A percentile compares a stretch with the other conserved stretches of the same genome.
Conservation (phyloP, 2,113 vertebrate species). For the Lepisosteus osseus region DNA sequence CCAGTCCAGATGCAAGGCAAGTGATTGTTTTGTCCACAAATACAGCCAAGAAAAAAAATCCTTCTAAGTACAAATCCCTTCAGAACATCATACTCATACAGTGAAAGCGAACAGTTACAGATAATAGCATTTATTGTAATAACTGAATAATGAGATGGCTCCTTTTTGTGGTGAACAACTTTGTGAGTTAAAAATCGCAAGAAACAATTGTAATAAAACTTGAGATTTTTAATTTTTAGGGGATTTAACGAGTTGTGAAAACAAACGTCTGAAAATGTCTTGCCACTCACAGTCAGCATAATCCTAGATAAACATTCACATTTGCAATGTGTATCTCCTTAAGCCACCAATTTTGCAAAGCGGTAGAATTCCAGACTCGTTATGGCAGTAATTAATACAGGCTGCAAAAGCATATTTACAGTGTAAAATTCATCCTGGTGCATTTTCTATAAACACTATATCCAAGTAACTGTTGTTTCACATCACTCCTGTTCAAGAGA, state of each 20-base stretch:
- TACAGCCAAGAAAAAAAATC: too few relatives aligned
- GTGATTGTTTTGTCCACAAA: too few relatives aligned
- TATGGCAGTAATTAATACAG: conserved; percentile 15
- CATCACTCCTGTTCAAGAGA: not conserved
- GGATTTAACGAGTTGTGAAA: not conserved
- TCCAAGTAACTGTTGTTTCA: conserved; percentile 12
- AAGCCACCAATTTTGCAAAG: not conserved
- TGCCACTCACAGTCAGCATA: conserved; percentile 1
- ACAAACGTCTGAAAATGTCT: not conserved
- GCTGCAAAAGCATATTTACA: conserved; percentile 2
- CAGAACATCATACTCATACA: too few relatives aligned
- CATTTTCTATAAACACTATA: conserved; percentile 1
- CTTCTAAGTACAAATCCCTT: too few relatives aligned
- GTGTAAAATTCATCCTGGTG: not conserved
- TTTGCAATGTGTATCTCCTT: not conserved
- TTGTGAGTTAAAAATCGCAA: too few relatives aligned
- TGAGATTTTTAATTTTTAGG: not conserved
- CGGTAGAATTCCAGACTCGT: conserved; percentile 2
- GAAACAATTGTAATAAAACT: too few relatives aligned
- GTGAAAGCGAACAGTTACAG: too few relatives aligned
- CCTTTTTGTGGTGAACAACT: too few relatives aligned
- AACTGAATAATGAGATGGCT: too few relatives aligned
- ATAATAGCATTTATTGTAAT: too few relatives aligned
- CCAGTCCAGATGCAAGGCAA: too few relatives aligned
- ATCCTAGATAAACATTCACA: conserved; percentile 10